Percentiles rank a stretch among this genome's conserved stretches.
Evolutionary conservation across 2,113 vertebrate genomes (phyloP).

Genomic region (Bostrychus sinensis): DNA sequence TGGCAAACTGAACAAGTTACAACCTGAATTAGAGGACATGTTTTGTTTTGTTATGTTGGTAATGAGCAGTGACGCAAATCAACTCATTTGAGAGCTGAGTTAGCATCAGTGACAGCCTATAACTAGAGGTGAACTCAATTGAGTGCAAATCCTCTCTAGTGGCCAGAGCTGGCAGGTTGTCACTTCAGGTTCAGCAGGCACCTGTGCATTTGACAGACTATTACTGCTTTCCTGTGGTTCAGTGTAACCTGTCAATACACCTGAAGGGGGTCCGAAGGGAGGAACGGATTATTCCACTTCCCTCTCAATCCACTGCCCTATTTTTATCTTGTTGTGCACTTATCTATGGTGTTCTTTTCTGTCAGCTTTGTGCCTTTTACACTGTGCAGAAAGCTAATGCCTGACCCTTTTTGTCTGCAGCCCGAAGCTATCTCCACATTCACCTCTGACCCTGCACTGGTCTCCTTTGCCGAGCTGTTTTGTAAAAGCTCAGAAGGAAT

Average conservation of each 20-base stretch:
- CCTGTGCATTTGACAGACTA: slow-evolving; percentile 50
- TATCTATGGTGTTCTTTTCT: neutral
- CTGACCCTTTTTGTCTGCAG: slow-evolving; percentile 65
- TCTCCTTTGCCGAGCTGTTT: slow-evolving; percentile 95
- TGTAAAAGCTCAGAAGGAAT: slow-evolving; percentile 88
- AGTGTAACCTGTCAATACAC: slow-evolving; percentile 39
- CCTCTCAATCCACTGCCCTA: slow-evolving; percentile 6
- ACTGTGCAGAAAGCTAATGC: neutral
- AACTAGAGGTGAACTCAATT: slow-evolving; percentile 15
- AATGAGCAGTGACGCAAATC: neutral
- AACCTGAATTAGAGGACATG: neutral
- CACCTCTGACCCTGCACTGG: slow-evolving; percentile 92
- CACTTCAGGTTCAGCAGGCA: slow-evolving; percentile 34
- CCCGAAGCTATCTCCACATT: slow-evolving; percentile 95
- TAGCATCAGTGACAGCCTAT: neutral
- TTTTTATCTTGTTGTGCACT: neutral
- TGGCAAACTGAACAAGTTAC: neutral
- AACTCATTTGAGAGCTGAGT: slow-evolving; percentile 2
- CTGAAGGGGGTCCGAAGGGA: slow-evolving; percentile 1
- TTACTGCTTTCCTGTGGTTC: slow-evolving; percentile 40
- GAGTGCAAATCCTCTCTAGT: slow-evolving; percentile 13
- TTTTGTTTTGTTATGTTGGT: slow-evolving; percentile 4
- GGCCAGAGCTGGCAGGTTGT: slow-evolving; percentile 52
- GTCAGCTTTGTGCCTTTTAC: neutral
- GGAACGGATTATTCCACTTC: slow-evolving; percentile 1